Conservation (phyloP, 1,140 invertebrate species). For the Asobara japonica region DNA sequence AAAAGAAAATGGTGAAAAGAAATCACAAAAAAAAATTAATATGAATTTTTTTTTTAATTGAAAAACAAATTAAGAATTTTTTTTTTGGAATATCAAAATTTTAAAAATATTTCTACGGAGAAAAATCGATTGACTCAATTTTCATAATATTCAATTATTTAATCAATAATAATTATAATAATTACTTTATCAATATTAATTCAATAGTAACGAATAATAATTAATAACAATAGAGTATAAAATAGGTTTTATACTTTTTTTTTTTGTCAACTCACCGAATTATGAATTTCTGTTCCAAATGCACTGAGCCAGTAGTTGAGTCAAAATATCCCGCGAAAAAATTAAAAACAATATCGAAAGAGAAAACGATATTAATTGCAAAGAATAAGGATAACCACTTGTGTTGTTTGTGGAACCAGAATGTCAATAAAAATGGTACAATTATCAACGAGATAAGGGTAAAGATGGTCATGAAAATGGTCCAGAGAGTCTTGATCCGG, state of each 20-base stretch:
- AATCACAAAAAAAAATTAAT: too few species aligned
- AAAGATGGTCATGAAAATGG: conserved; percentile 45
- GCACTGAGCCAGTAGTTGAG: conserved; percentile 40
- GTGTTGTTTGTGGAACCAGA: conserved; percentile 31
- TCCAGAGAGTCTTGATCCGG: conserved; percentile 50
- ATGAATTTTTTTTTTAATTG: too few species aligned
- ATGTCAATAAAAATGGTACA: conserved; percentile 45
- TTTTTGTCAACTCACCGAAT: conserved; percentile 40
- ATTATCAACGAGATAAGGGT: conserved; percentile 35
- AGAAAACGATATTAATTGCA: conserved; percentile 40
- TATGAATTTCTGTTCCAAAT: conserved; percentile 47
- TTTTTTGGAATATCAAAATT: too few species aligned
- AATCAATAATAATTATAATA: too few species aligned
- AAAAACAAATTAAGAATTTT: not conserved
- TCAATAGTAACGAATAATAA: too few species aligned
- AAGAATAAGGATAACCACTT: conserved; percentile 29
- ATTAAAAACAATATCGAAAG: conserved; percentile 43
- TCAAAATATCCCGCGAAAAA: conserved; percentile 60
- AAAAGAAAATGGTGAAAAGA: conserved; percentile 25
- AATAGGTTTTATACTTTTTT: conserved; percentile 7
- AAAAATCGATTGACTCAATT: too few species aligned
- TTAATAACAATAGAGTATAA: too few species aligned
- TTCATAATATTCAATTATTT: too few species aligned
- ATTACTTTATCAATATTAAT: too few species aligned
- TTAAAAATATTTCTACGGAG: too few species aligned